phyloP scores from a whole-genome alignment of 2,888 invertebrate genomes.

The Parthenolecanium corni region DNA sequence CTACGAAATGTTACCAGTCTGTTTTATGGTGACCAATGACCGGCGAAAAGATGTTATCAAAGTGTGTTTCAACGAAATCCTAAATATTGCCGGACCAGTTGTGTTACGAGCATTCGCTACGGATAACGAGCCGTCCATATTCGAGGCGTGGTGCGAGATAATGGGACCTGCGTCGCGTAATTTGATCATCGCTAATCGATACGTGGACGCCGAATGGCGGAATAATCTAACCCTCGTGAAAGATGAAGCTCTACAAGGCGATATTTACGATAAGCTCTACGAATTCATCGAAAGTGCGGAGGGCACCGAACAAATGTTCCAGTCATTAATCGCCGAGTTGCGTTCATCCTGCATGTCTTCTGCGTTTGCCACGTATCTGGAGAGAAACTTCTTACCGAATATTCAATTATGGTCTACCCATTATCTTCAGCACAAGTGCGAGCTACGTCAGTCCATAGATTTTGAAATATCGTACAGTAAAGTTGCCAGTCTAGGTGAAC shows the following conservation, averaged over 20 bases:
- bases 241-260: conserved; percentile 31
- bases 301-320: conserved; percentile 2
- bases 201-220: conserved; percentile 31
- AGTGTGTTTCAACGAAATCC: conserved; percentile 29
- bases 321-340: neutral
- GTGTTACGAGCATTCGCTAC: conserved; percentile 31
- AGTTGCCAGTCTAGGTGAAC: conserved; percentile 4
- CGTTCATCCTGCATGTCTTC: neutral
- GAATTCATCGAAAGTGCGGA: conserved; percentile 18
- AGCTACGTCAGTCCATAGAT: conserved; percentile 9
- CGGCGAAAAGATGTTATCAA: conserved; percentile 20
- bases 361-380: conserved; percentile 9
- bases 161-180: conserved; percentile 30
- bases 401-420: conserved; percentile 13
- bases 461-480: conserved; percentile 23
- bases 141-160: conserved; percentile 30
- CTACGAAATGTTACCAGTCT: conserved; percentile 31
- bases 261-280: conserved; percentile 32
- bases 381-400: conserved; percentile 7
- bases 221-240: conserved; percentile 29
- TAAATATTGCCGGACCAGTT: conserved; percentile 29
- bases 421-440: conserved; percentile 1
- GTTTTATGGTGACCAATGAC: conserved; percentile 31
- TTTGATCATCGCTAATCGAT: conserved; percentile 31
- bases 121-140: conserved; percentile 30